These are phyloP conservation scores for Exocentrus adspersus DNA, from an alignment of 2,888 invertebrate species.

Conservation along the genomic window DNA sequence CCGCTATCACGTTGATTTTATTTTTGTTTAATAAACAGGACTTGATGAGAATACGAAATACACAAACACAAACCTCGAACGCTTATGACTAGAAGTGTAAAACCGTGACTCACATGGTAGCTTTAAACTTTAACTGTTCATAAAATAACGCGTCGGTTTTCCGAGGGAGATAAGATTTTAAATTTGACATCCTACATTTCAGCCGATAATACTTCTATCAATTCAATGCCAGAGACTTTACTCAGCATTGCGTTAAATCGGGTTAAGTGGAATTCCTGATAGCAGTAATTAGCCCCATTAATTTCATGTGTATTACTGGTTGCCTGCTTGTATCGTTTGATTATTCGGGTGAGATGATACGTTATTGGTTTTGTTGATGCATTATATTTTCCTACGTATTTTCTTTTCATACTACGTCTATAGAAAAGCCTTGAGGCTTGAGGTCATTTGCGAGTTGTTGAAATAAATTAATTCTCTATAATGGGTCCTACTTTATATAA, in stretches of 20 bases:
- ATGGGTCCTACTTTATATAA: too few species aligned
- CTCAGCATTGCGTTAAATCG: conserved; percentile 3
- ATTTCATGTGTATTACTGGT: conserved; percentile 3
- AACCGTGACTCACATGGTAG: conserved; percentile 29
- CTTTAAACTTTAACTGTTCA: conserved; percentile 24
- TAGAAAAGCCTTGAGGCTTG: too few species aligned
- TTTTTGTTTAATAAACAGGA: conserved; percentile 16
- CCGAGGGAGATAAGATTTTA: conserved; percentile 17
- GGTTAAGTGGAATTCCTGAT: conserved; percentile 19
- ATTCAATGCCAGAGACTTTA: not conserved
- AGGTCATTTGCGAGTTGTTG: too few species aligned
- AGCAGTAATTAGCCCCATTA: not conserved
- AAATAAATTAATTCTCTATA: too few species aligned
- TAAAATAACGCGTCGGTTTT: conserved; percentile 10
- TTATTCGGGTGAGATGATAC: too few species aligned
- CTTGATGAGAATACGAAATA: conserved; percentile 5
- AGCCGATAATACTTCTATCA: conserved; percentile 5
- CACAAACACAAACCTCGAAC: conserved; percentile 5
- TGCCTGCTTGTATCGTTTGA: too few species aligned
- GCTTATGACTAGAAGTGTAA: conserved; percentile 27
- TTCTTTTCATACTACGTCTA: too few species aligned
- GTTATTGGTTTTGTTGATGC: too few species aligned
- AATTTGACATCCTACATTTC: conserved; percentile 10
- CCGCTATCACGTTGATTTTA: conserved; percentile 19
- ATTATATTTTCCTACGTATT: too few species aligned